Percentiles rank a stretch among this genome's conserved stretches.
These are phyloP conservation scores for Anagrus nilaparvatae DNA, from an alignment of 1,140 invertebrate genomes.

Conservation along the genomic window DNA sequence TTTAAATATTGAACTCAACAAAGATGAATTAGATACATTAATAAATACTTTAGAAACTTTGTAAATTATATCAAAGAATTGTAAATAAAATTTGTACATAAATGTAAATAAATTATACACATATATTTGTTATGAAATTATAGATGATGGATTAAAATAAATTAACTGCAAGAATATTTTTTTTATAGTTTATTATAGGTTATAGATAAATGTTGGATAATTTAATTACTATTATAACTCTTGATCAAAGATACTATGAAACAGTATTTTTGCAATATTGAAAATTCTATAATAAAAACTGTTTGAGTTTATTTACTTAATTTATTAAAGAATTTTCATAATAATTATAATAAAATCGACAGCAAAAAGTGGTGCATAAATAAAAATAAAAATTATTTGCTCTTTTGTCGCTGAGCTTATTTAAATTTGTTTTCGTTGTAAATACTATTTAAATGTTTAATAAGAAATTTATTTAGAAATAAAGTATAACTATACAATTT, in stretches of 20 bases:
- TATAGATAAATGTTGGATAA: constrained; percentile 46
- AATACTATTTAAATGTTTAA: constrained; percentile 34
- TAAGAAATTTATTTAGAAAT: constrained; percentile 31
- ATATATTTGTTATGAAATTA: background rate
- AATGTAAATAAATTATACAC: too few species aligned
- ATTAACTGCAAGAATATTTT: constrained; percentile 28
- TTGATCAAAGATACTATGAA: constrained; percentile 40
- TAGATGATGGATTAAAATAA: background rate
- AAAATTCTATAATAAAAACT: too few species aligned
- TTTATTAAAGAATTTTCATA: too few species aligned
- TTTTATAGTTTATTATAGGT: constrained; percentile 46
- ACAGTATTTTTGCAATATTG: too few species aligned
- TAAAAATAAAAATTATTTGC: constrained; percentile 25
- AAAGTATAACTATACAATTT: constrained; percentile 40
- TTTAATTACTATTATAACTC: constrained; percentile 44
- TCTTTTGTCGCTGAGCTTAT: constrained; percentile 21
- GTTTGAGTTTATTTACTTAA: too few species aligned
- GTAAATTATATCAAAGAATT: constrained; percentile 8
- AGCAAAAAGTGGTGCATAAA: constrained; percentile 23
- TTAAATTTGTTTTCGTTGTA: constrained; percentile 37
- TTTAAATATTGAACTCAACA: constrained; percentile 30
- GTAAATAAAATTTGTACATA: too few species aligned
- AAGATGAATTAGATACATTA: constrained; percentile 29
- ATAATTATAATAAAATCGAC: too few species aligned
- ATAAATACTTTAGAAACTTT: constrained; percentile 28